Evolutionary conservation across 2,113 vertebrate genomes (phyloP), one percentile per base, ranked within the genome.

Genomic region (Ochotona curzoniae): DNA sequence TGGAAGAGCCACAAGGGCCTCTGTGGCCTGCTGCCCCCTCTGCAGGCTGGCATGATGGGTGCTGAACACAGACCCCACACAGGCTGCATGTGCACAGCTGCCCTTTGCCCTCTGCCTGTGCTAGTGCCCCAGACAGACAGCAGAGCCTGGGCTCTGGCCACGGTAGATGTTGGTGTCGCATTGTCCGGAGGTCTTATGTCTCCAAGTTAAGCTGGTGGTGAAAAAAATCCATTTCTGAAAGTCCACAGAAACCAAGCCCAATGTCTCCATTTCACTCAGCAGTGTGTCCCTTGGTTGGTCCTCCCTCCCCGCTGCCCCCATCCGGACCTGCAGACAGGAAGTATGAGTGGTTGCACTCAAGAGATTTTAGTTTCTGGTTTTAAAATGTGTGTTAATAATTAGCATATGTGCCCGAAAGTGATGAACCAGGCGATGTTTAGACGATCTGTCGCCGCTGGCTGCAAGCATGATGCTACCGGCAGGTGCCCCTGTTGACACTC

Each of bases 381-480:
- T 78, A 49, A 83, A 60, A 76, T 38, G 26, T 30, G 44, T 28
- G 35, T 38, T 71, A 17, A 30, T 10, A 32, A 0, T 32, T 44
- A 44, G 71, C 64, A 71, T 28, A 38, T 8, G 7, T 60, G 26
- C 54, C 8, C 13, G 14, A 38, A 26, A 64, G 9, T 8, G 57
- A 21, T 28, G 23, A 30, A 87, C 26, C 25, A 54, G 64, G 26
- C 8, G 9, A 0, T 13, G 21, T n/a, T 51, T 30, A 78, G 28
- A 47, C 73, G 28, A 13, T 28, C 15, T 8, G 9, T 15, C 0
- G 23, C 44, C 2, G 0, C 18, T 10, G 10, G 30, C 51, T 1
- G 0, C 54, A 0, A 8, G 9, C 8, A 4, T 25, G 4, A 5
- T 5, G 30, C 18, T 8, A 1, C 26, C 2, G 1, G 14, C 7